Evolutionary conservation across 2,797 vertebrate species (phyloP).

Genomic region (Leuciscus waleckii): DNA sequence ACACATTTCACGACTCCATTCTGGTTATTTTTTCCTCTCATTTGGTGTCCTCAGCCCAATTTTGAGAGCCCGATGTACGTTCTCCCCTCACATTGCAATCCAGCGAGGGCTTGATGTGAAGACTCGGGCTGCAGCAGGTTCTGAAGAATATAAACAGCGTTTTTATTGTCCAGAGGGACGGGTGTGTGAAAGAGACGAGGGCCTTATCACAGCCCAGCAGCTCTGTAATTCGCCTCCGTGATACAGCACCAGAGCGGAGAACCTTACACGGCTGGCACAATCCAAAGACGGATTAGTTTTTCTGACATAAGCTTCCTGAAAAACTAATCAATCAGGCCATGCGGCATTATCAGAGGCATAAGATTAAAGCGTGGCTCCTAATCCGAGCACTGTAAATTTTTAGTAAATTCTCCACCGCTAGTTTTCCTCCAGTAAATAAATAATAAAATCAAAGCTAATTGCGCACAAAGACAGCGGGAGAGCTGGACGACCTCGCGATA

Average conservation of each 20-base stretch:
- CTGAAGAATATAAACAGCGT: slow-evolving; percentile 89
- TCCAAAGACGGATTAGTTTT: slow-evolving; percentile 93
- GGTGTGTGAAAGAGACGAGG: slow-evolving; percentile 82
- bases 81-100: slow-evolving; percentile 70
- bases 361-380: slow-evolving; percentile 87
- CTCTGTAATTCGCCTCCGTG: slow-evolving; percentile 89
- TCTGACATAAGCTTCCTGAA: slow-evolving; percentile 96
- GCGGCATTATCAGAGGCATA: slow-evolving; percentile 87
- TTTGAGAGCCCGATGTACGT: slow-evolving; percentile 46
- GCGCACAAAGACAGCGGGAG: slow-evolving; percentile 67
- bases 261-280: slow-evolving; percentile 93
- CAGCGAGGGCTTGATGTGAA: slow-evolving; percentile 78
- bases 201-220: slow-evolving; percentile 96
- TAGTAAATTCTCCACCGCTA: slow-evolving; percentile 81
- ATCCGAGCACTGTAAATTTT: slow-evolving; percentile 89
- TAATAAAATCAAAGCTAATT: slow-evolving; percentile 78
- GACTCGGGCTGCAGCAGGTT: slow-evolving; percentile 79
- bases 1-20: slow-evolving; percentile 35
- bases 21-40: slow-evolving; percentile 9
- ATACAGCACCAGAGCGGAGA: slow-evolving; percentile 90
- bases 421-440: slow-evolving; percentile 72
- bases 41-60: slow-evolving; percentile 32
- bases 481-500: slow-evolving; percentile 53
- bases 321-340: slow-evolving; percentile 95
- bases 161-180: slow-evolving; percentile 85